A percentile compares a stretch with the other conserved stretches of the same genome.
phyloP scores from a whole-genome alignment of 2,113 vertebrate species.

The Tragulus kanchil region DNA sequence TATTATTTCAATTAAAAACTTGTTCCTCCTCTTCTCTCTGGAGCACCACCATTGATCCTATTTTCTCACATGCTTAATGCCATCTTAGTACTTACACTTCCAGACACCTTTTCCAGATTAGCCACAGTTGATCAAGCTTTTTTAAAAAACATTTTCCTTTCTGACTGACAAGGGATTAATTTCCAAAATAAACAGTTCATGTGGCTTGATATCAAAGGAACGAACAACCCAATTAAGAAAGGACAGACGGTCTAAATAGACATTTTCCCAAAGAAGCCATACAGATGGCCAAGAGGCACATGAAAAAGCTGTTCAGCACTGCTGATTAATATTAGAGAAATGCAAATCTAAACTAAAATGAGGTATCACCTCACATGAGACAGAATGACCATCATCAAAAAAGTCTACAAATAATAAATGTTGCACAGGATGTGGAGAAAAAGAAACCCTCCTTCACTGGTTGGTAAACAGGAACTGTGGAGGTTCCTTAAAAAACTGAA shows the following conservation, averaged over 20 bases:
- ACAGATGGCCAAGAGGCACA: neutral
- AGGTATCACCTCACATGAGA: neutral
- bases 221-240: neutral
- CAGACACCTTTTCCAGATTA: constrained; percentile 21
- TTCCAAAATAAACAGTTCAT: neutral
- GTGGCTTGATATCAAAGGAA: neutral
- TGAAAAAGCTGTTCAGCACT: neutral
- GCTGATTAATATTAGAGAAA: neutral
- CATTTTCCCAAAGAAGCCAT: neutral
- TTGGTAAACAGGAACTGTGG: neutral
- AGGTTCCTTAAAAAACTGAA: neutral
- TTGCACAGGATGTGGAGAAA: too few relatives aligned
- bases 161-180: neutral
- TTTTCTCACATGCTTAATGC: neutral
- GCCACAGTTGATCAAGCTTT: neutral
- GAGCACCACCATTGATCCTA: neutral
- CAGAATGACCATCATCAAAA: neutral
- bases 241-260: neutral
- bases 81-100: neutral
- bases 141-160: neutral
- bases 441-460: neutral
- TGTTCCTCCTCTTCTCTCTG: neutral
- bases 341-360: neutral
- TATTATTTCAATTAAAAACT: neutral
- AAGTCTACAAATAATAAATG: neutral